Conservation (phyloP, 2,113 vertebrate genomes). For the Pongo pygmaeus region DNA sequence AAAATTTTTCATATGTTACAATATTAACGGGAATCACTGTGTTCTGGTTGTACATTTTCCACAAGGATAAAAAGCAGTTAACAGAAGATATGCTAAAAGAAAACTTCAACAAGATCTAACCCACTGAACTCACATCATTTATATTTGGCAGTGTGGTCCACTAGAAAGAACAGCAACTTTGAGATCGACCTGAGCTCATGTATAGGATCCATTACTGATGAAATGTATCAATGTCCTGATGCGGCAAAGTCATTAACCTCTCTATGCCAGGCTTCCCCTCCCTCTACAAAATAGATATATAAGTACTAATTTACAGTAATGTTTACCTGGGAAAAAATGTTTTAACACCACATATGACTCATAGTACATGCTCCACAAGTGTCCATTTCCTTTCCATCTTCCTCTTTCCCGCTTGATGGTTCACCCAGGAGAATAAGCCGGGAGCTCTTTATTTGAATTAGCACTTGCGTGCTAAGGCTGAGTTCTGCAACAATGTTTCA, state of each 20-base stretch:
- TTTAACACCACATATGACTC: background rate
- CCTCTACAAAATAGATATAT: background rate
- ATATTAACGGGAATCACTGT: background rate
- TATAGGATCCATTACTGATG: background rate
- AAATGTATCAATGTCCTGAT: background rate
- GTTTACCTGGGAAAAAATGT: background rate
- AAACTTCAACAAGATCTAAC: background rate
- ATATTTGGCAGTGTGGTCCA: background rate
- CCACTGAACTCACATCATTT: background rate
- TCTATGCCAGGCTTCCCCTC: background rate
- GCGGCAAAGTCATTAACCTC: background rate
- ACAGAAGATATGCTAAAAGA: background rate
- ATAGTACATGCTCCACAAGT: too few species aligned
- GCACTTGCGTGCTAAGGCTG: background rate
- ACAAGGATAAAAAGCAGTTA: background rate
- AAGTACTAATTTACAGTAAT: too few species aligned
- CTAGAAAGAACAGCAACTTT: background rate
- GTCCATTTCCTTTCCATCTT: accelerated
- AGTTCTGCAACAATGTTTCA: background rate
- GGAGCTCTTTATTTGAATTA: background rate
- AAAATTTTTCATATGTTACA: background rate
- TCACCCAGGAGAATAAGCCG: accelerated
- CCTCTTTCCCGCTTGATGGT: background rate
- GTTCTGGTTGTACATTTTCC: background rate
- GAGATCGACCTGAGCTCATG: background rate